Evolutionary conservation across 2,797 vertebrate genomes (phyloP).

Genomic region (Trachurus trachurus): DNA sequence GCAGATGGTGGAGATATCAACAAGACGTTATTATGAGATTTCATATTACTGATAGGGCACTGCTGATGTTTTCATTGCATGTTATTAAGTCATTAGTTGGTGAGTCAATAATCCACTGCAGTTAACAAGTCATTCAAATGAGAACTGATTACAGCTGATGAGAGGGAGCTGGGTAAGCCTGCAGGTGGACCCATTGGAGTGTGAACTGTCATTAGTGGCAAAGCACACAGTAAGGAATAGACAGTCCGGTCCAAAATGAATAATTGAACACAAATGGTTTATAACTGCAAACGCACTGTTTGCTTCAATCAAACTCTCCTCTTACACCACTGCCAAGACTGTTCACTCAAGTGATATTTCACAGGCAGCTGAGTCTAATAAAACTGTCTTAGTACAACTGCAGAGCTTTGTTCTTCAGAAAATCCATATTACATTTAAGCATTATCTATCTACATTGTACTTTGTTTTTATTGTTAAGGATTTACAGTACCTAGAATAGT

Average conservation of each 20-base stretch:
- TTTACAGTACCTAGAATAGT: neutral
- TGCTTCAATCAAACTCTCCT: slow-evolving; percentile 73
- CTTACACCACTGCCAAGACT: slow-evolving; percentile 60
- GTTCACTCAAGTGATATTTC: slow-evolving; percentile 35
- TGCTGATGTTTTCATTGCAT: neutral
- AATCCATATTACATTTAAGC: neutral
- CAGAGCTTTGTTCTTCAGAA: neutral
- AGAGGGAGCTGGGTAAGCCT: slow-evolving; percentile 10
- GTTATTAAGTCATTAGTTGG: neutral
- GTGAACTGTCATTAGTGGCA: slow-evolving; percentile 54
- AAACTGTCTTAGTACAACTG: neutral
- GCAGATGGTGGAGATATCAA: neutral
- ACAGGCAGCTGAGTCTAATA: slow-evolving; percentile 4
- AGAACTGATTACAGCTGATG: slow-evolving; percentile 14
- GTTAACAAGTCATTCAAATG: neutral
- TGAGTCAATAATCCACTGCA: slow-evolving; percentile 2
- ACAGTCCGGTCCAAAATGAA: slow-evolving; percentile 68
- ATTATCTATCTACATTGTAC: neutral
- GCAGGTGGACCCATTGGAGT: slow-evolving; percentile 5
- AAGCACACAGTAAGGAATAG: slow-evolving; percentile 52
- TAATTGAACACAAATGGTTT: slow-evolving; percentile 80
- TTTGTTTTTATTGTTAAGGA: neutral
- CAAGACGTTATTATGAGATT: neutral
- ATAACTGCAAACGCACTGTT: slow-evolving; percentile 68
- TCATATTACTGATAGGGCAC: neutral